Evolutionary conservation across 2,888 invertebrate species (phyloP).

Genomic region (Amblyjoppa fuscipennis): DNA sequence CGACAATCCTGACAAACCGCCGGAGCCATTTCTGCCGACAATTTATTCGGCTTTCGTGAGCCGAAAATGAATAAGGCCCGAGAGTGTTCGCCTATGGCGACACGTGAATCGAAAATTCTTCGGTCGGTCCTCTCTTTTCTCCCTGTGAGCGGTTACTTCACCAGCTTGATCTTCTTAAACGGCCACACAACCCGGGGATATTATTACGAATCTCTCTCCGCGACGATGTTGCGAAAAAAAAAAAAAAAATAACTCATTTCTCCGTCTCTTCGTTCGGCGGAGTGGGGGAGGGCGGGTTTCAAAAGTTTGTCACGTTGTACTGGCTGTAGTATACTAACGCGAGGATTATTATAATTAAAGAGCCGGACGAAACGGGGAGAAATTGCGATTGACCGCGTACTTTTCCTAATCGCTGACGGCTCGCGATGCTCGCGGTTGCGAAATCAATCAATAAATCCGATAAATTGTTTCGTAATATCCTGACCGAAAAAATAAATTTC

Average conservation of each 20-base stretch:
- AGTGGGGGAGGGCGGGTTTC: constrained; percentile 24
- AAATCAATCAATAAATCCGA: too few species aligned
- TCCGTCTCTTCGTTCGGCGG: constrained; percentile 29
- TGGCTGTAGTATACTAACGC: constrained; percentile 17
- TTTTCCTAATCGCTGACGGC: neutral
- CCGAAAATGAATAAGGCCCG: constrained; percentile 78
- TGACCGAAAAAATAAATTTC: too few species aligned
- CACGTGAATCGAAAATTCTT: constrained; percentile 38
- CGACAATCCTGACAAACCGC: constrained; percentile 52
- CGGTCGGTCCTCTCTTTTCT: constrained; percentile 12
- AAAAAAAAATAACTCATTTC: constrained; percentile 34
- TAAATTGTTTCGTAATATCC: too few species aligned
- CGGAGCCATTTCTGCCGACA: constrained; percentile 60
- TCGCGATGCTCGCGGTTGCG: too few species aligned
- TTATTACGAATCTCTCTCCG: constrained; percentile 37
- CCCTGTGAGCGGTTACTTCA: constrained; percentile 31
- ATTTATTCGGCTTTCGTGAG: constrained; percentile 74
- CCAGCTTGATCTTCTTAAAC: constrained; percentile 33
- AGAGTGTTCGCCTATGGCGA: constrained; percentile 68
- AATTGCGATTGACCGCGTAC: constrained; percentile 18
- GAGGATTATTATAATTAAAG: constrained; percentile 42
- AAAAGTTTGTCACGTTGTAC: constrained; percentile 17
- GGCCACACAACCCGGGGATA: constrained; percentile 11
- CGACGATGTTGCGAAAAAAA: constrained; percentile 37
- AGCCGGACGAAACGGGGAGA: constrained; percentile 22